phyloP scores from a whole-genome alignment of 2,797 vertebrate species.

The Pangasius macronema region DNA sequence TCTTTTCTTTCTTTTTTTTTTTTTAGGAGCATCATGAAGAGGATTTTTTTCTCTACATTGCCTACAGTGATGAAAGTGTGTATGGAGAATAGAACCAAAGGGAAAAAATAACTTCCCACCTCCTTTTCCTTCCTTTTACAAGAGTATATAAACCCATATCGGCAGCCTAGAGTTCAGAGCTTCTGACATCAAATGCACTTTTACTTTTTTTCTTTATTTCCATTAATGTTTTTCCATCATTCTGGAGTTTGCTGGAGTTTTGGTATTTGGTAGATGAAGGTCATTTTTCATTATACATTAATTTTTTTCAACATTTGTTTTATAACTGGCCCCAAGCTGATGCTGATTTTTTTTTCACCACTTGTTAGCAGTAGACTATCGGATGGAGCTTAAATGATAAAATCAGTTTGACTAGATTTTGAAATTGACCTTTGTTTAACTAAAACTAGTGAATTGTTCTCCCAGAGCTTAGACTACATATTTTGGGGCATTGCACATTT shows the following conservation, averaged over 20 bases:
- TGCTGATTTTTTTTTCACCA: background rate
- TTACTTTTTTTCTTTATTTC: slow-evolving; percentile 39
- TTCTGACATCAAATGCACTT: slow-evolving; percentile 56
- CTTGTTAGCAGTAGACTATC: slow-evolving; percentile 4
- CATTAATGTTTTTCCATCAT: slow-evolving; percentile 6
- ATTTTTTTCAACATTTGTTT: background rate
- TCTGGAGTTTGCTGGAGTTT: slow-evolving; percentile 32
- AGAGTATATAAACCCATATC: slow-evolving; percentile 49
- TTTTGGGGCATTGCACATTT: slow-evolving; percentile 31
- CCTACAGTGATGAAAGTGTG: slow-evolving; percentile 83
- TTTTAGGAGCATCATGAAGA: slow-evolving; percentile 81
- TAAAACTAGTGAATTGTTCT: background rate
- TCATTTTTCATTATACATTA: slow-evolving; percentile 3
- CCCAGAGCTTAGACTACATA: background rate
- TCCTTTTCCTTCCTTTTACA: slow-evolving; percentile 50
- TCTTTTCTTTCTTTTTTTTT: background rate
- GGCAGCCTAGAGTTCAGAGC: slow-evolving; percentile 56
- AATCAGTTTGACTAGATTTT: slow-evolving; percentile 1
- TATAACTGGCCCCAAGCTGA: background rate
- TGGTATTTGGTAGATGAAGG: slow-evolving; percentile 25
- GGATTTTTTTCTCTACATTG: slow-evolving; percentile 84
- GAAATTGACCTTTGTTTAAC: background rate
- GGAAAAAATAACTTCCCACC: slow-evolving; percentile 29
- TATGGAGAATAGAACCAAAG: slow-evolving; percentile 68
- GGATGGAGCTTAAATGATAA: slow-evolving; percentile 1